Base-by-base conservation (phyloP, 2,888 invertebrate species). In the Heteropelma amictum region DNA sequence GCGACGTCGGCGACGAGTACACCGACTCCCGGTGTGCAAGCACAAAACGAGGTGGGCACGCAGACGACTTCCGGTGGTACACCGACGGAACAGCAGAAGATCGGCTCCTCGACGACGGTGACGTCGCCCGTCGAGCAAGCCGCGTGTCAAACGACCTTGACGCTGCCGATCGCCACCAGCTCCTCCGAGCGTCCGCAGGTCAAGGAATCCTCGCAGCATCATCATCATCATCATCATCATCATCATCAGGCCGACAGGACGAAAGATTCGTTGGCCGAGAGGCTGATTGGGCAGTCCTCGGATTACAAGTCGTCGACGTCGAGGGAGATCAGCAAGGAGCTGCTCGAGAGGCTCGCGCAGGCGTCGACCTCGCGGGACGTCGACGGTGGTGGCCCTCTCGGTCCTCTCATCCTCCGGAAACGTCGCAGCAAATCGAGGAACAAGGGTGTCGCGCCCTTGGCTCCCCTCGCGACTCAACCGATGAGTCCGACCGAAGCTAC, bases 401-500 rank as follows among this genome's bases (percentile, higher is more conserved):
- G 89, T 6, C 88, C 89, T 23, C 81, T 90, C 12, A 87, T 90
- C 33, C 82, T 90, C n/a, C 83, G 89, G 75, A 93, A 92, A 85
- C 90, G 93, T 79, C 90, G 92, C 78, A 92, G 92, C 83, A 93
- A 93, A 89, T 92, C 92, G 84, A 89, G 92, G 80, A 91, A 89
- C 73, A 90, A 91, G 77, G 89, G 90, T 35, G 90, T 88, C 42
- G 91, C 91, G 75, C 90, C 89, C 81, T 87, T 92, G 89, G 78
- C 78, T 0, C 91, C 90, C 80, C 88, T 93, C 88, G 91, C 91
- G 80, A 91, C 89, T 80, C 92, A 89, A 76, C 90, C 87, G 79
- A 86, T 90, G 28, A 89, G 90, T 71, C 89, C 90, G 10, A 90
- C 91, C 77, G 91, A 91, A 64, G 90, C 92, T n/a, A 92, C 92